A percentile compares a stretch with the other conserved stretches of the same genome.
phyloP scores from a whole-genome alignment of 2,113 vertebrate genomes.

The Zosterops hypoxanthus region DNA sequence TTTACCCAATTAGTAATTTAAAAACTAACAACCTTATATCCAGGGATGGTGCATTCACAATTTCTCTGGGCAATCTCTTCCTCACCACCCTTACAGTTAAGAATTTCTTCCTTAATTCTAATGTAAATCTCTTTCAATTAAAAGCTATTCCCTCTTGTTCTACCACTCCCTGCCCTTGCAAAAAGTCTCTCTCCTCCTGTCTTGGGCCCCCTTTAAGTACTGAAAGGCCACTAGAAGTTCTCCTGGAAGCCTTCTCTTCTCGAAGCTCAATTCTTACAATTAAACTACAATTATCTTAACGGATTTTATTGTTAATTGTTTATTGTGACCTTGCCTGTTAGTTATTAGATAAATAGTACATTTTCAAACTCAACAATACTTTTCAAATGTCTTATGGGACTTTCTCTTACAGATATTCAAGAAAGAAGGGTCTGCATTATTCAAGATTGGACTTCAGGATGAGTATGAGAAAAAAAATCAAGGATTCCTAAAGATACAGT shows the following conservation, averaged over 20 bases:
- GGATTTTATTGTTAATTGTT: not conserved
- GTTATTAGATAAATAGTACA: not conserved
- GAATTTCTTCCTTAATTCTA: not conserved
- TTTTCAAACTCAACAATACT: not conserved
- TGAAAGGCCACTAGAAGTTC: not conserved
- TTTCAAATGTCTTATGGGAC: not conserved
- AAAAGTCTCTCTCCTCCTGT: not conserved
- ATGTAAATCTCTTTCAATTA: not conserved
- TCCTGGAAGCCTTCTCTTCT: not conserved
- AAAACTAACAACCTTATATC: not conserved
- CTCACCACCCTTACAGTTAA: not conserved
- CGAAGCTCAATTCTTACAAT: not conserved
- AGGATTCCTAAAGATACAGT: not conserved
- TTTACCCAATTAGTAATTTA: not conserved
- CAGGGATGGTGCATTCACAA: not conserved
- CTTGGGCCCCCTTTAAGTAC: not conserved
- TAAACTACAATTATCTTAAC: not conserved
- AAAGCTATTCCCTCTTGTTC: not conserved
- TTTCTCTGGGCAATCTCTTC: not conserved
- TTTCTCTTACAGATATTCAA: constrained; percentile 65
- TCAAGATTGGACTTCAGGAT: not conserved
- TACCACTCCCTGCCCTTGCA: not conserved
- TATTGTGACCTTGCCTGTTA: not conserved
- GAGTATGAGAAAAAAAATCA: not conserved
- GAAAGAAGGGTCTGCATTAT: not conserved